phyloP scores from a whole-genome alignment of 92 coral and sea anemone species.

The Muricea muricata region DNA sequence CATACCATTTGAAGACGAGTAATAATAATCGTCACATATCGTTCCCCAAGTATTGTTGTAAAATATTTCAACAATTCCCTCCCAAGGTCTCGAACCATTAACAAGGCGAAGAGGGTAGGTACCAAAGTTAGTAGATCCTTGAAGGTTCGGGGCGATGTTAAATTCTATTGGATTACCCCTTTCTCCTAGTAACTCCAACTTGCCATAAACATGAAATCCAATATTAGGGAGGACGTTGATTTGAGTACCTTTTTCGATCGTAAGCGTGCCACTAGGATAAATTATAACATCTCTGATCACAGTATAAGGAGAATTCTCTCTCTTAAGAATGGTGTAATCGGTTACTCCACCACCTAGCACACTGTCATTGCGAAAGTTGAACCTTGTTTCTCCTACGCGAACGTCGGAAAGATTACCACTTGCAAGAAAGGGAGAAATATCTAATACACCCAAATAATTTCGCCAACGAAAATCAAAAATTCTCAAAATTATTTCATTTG shows the following conservation, averaged over 20 bases:
- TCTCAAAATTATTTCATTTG: constrained; percentile 52
- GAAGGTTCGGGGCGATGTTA: not conserved
- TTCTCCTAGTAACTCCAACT: constrained; percentile 22
- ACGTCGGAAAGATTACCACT: constrained; percentile 43
- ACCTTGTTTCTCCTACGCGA: not conserved
- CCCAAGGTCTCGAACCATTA: constrained; percentile 17
- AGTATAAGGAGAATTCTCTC: constrained; percentile 48
- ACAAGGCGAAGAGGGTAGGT: constrained; percentile 20
- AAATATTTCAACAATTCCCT: constrained; percentile 22
- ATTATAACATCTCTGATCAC: constrained; percentile 69
- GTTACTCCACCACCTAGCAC: constrained; percentile 65
- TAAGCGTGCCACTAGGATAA: constrained; percentile 63
- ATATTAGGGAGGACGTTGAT: not conserved
- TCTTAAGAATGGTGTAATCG: constrained; percentile 40
- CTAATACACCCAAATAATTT: constrained; percentile 55
- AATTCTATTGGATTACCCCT: not conserved
- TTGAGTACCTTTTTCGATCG: constrained; percentile 29
- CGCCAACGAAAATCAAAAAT: constrained; percentile 72
- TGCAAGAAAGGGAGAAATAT: constrained; percentile 56
- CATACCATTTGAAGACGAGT: not conserved
- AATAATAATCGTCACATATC: not conserved
- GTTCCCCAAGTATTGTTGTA: constrained; percentile 40
- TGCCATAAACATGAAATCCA: constrained; percentile 38
- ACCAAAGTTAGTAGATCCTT: not conserved
- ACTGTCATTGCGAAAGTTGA: not conserved